phyloP scores from a whole-genome alignment of 2,888 invertebrate genomes.

The Antheraea assamensis region DNA sequence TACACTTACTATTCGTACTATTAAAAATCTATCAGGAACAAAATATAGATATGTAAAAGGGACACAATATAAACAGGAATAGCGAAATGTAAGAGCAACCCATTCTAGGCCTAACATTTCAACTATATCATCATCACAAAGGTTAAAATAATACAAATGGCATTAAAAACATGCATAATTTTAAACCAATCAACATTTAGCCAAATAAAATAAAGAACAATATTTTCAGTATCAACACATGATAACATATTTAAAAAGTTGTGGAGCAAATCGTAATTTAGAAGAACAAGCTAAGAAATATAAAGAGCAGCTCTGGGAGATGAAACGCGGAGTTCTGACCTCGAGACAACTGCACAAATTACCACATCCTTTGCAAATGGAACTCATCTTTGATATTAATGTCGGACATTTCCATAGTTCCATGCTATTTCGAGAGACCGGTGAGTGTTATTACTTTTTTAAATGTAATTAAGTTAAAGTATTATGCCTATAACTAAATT shows the following conservation, averaged over 20 bases:
- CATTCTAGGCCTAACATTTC: too few relatives aligned
- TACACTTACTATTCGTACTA: too few relatives aligned
- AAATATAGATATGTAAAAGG: too few relatives aligned
- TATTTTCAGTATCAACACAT: constrained; percentile 68
- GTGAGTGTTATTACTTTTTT: constrained; percentile 38
- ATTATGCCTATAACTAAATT: too few relatives aligned
- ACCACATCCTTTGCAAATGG: constrained; percentile 69
- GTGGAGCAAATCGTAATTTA: constrained; percentile 53
- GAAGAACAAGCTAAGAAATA: constrained; percentile 62
- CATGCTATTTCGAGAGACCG: constrained; percentile 60
- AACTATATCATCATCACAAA: too few relatives aligned
- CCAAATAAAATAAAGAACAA: neutral
- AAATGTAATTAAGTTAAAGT: neutral
- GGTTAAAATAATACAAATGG: too few relatives aligned
- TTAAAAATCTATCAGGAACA: too few relatives aligned
- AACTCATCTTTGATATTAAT: constrained; percentile 75
- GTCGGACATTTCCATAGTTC: constrained; percentile 69
- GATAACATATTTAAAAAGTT: constrained; percentile 58
- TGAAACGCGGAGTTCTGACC: constrained; percentile 67
- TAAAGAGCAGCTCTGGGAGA: constrained; percentile 65
- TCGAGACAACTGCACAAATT: constrained; percentile 58
- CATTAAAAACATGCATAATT: too few relatives aligned
- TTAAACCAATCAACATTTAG: too few relatives aligned
- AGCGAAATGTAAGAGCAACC: too few relatives aligned
- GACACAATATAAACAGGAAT: too few relatives aligned